Evolutionary conservation across 2,797 vertebrate genomes (phyloP).

Genomic region (Toxotes lorentzi): DNA sequence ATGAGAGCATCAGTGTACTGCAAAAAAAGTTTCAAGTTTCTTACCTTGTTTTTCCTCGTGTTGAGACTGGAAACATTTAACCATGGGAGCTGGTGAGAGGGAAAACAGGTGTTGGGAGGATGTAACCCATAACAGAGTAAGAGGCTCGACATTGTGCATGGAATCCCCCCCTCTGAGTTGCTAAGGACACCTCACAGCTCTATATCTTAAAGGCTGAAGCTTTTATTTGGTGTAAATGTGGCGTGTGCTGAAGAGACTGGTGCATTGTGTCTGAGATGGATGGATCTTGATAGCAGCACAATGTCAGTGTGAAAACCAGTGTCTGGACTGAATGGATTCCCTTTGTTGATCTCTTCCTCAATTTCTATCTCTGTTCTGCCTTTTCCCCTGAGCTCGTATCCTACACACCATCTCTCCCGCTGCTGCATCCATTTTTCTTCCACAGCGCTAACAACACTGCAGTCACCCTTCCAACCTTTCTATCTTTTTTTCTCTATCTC

Average conservation of each 20-base stretch:
- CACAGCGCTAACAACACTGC: slow-evolving; percentile 25
- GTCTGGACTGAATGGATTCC: slow-evolving; percentile 72
- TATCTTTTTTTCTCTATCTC: slow-evolving; percentile 12
- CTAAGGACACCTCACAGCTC: slow-evolving; percentile 46
- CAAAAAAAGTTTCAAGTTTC: slow-evolving; percentile 7
- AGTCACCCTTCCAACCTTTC: slow-evolving; percentile 40
- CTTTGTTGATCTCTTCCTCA: slow-evolving; percentile 73
- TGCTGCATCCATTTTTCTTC: slow-evolving; percentile 63
- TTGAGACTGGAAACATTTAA: slow-evolving; percentile 35
- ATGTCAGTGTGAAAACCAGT: slow-evolving; percentile 48
- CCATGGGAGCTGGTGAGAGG: slow-evolving; percentile 15
- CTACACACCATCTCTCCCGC: slow-evolving; percentile 44
- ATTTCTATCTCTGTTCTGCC: slow-evolving; percentile 59
- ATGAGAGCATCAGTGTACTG: not conserved
- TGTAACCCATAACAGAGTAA: slow-evolving; percentile 35
- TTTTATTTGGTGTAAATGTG: slow-evolving; percentile 61
- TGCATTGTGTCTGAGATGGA: slow-evolving; percentile 75
- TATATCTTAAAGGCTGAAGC: slow-evolving; percentile 58
- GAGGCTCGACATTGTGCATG: slow-evolving; percentile 30
- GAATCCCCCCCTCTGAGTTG: slow-evolving; percentile 45
- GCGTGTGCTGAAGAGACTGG: slow-evolving; percentile 54
- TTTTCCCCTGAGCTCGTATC: slow-evolving; percentile 52
- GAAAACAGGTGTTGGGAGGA: slow-evolving; percentile 30
- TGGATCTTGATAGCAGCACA: slow-evolving; percentile 68
- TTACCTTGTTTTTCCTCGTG: slow-evolving; percentile 34